These are phyloP conservation scores for Sipha flava DNA, from an alignment of 1,140 invertebrate species.

Conservation along the genomic window DNA sequence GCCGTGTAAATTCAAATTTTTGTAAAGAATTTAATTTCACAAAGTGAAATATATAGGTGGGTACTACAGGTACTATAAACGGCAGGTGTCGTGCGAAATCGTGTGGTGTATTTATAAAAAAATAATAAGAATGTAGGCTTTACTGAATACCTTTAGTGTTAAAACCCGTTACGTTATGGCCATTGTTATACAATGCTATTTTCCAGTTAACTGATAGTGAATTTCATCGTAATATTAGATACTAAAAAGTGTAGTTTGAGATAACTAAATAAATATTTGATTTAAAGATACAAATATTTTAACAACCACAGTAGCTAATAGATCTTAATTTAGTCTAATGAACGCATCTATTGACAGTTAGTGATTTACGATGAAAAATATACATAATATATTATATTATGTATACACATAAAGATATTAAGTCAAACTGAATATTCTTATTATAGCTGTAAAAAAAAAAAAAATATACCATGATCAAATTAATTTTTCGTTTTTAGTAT, in stretches of 20 bases:
- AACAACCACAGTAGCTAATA: background rate
- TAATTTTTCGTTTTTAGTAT: no score
- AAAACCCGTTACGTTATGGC: conserved; percentile 12
- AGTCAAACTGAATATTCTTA: background rate
- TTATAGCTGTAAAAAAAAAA: background rate
- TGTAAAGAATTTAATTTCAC: background rate
- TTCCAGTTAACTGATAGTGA: conserved; percentile 20
- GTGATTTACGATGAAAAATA: background rate
- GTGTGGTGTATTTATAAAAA: background rate
- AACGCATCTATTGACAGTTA: background rate
- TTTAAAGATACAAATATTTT: background rate
- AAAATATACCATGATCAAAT: background rate
- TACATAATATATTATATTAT: no score
- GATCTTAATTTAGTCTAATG: background rate
- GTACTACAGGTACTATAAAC: background rate
- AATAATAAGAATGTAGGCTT: conserved; percentile 7
- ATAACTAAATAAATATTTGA: background rate
- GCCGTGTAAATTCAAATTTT: background rate
- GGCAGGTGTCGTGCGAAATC: conserved; percentile 5
- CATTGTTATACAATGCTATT: conserved; percentile 4
- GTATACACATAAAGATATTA: background rate
- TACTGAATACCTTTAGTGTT: conserved; percentile 12
- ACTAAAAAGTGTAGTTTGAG: background rate
- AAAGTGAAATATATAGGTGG: background rate
- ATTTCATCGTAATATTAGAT: background rate